Percentiles rank a stretch among this genome's conserved stretches.
Conservation (phyloP, 2,888 invertebrate species). For the Drosophila hawaiiensis region DNA sequence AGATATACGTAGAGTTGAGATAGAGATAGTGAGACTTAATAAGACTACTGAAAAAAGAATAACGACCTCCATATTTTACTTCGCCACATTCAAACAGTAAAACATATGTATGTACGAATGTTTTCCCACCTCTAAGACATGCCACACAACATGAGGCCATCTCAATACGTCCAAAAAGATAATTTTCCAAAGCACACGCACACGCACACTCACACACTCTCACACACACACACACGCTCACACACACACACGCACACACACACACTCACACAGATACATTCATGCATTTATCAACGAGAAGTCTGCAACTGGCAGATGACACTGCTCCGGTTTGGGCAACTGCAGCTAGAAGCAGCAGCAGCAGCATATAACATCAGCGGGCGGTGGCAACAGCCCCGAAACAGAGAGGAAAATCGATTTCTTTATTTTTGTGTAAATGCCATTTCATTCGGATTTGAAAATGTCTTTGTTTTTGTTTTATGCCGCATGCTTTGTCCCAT, state of each 20-base stretch:
- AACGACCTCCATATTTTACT: slow-evolving; percentile 9
- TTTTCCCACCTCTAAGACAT: slow-evolving; percentile 62
- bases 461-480: slow-evolving; percentile 55
- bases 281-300: slow-evolving; percentile 33
- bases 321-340: slow-evolving; percentile 70
- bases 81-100: slow-evolving; percentile 14
- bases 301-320: slow-evolving; percentile 62
- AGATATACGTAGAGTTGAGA: neutral
- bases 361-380: slow-evolving; percentile 37
- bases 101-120: slow-evolving; percentile 42
- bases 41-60: neutral
- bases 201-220: slow-evolving; percentile 12
- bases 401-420: slow-evolving; percentile 71
- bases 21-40: neutral
- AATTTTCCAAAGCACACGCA: slow-evolving; percentile 56
- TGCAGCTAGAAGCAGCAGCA: slow-evolving; percentile 39
- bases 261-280: slow-evolving; percentile 13
- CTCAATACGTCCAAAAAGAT: slow-evolving; percentile 48
- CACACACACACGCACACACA: slow-evolving; percentile 26
- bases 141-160: slow-evolving; percentile 64
- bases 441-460: slow-evolving; percentile 67
- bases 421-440: slow-evolving; percentile 73
- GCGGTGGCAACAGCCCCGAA: slow-evolving; percentile 54
- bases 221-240: slow-evolving; percentile 17
- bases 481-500: slow-evolving; percentile 79